Conservation (phyloP, 2,113 vertebrate genomes). For the Alethe diademata region DNA sequence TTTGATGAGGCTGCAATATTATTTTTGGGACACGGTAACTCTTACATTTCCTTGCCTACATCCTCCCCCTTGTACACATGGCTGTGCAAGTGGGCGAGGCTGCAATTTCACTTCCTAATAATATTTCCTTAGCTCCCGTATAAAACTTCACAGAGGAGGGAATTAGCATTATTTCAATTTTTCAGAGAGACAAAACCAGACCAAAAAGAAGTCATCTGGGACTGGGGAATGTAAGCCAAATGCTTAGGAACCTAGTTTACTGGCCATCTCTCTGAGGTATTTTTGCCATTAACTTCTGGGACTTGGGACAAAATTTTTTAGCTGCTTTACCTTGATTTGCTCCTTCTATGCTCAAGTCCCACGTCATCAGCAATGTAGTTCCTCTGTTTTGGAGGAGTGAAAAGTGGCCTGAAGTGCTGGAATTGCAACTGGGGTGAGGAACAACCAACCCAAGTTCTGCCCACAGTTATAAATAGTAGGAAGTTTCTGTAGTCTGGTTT, state of each 20-base stretch:
- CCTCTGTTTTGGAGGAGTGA: not conserved
- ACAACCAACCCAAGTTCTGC: not conserved
- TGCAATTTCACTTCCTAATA: constrained; percentile 26
- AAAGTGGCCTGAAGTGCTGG: not conserved
- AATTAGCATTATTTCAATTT: not conserved
- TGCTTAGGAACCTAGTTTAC: not conserved
- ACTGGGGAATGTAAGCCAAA: not conserved
- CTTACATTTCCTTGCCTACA: not conserved
- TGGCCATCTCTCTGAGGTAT: not conserved
- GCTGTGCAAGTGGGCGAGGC: not conserved
- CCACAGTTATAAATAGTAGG: not conserved
- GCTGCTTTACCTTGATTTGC: not conserved
- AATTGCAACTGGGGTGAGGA: not conserved
- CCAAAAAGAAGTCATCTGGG: not conserved
- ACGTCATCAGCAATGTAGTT: not conserved
- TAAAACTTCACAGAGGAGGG: not conserved
- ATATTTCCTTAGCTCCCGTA: not conserved
- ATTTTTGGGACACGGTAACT: constrained; percentile 84
- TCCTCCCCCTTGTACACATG: not conserved
- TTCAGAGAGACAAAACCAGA: not conserved
- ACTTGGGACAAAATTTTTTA: not conserved
- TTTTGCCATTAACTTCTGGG: not conserved
- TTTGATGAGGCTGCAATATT: constrained; percentile 78
- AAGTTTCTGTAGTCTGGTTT: not conserved
- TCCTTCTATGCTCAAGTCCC: not conserved